phyloP scores from a whole-genome alignment of 2,113 vertebrate species.

The Ptychochromis oligacanthus region DNA sequence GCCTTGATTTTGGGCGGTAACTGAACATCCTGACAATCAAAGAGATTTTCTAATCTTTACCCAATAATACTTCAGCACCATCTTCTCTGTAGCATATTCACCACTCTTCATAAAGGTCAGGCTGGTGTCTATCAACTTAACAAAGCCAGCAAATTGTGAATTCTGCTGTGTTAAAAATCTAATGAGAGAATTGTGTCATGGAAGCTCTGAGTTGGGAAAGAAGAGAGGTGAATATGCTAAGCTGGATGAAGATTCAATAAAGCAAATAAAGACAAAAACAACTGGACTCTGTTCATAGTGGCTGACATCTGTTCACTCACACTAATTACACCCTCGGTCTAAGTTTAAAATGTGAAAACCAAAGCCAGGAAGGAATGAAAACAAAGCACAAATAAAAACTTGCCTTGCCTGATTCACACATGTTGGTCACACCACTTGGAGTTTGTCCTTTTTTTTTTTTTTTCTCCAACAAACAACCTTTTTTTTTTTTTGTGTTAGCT shows the following conservation, averaged over 20 bases:
- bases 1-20: neutral
- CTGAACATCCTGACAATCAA: neutral
- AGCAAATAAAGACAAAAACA: neutral
- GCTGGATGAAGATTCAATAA: neutral
- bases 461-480: neutral
- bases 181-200: neutral
- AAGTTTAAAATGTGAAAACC: neutral
- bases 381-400: neutral
- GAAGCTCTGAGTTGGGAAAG: neutral
- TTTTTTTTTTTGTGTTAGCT: neutral
- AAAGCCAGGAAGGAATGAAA: neutral
- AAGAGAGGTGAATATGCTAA: neutral
- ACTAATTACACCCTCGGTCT: constrained; percentile 5
- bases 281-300: neutral
- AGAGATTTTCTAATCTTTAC: neutral
- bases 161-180: neutral
- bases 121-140: neutral
- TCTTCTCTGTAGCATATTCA: neutral
- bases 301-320: constrained; percentile 17
- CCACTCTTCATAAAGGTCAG: neutral
- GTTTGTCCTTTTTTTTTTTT: neutral
- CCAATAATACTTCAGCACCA: neutral
- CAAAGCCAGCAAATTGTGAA: neutral
- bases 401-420: neutral
- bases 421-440: constrained; percentile 2